Conservation (phyloP, 2,888 invertebrate species). For the Rhopalosiphum nymphaeae region DNA sequence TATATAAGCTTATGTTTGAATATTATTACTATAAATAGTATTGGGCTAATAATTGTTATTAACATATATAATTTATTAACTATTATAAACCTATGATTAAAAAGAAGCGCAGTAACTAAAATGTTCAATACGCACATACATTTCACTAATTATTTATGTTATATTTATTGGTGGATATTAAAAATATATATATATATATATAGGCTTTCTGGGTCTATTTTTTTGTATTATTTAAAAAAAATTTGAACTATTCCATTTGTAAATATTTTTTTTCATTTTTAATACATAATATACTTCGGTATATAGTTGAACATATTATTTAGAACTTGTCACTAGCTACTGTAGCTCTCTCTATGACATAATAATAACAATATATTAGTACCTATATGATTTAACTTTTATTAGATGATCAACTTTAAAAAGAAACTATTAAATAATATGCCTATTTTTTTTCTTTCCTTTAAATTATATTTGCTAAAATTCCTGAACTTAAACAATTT, state of each 20-base stretch:
- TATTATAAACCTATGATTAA: not conserved
- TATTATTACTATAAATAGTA: not conserved
- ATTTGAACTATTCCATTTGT: constrained; percentile 35
- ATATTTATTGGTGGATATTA: not conserved
- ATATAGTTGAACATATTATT: no score
- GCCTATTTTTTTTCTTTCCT: not conserved
- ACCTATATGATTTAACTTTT: not conserved
- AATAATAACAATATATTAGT: not conserved
- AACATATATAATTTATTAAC: constrained; percentile 13
- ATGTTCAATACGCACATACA: constrained; percentile 1
- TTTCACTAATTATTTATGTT: not conserved
- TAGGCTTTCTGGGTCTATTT: not conserved
- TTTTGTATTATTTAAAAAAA: not conserved
- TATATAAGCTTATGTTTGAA: not conserved
- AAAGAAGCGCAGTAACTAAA: not conserved
- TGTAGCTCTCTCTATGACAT: not conserved
- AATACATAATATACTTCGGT: not conserved
- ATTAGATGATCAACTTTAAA: not conserved
- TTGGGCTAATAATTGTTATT: constrained; percentile 28
- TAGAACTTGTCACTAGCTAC: not conserved
- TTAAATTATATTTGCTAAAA: not conserved
- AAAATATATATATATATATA: not conserved
- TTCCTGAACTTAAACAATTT: not conserved
- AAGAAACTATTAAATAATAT: not conserved
- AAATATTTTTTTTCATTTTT: constrained; percentile 17